Evolutionary conservation across 2,797 vertebrate species (phyloP), one percentile per base, ranked within the genome.

Genomic region (Sebastes taczanowskii): DNA sequence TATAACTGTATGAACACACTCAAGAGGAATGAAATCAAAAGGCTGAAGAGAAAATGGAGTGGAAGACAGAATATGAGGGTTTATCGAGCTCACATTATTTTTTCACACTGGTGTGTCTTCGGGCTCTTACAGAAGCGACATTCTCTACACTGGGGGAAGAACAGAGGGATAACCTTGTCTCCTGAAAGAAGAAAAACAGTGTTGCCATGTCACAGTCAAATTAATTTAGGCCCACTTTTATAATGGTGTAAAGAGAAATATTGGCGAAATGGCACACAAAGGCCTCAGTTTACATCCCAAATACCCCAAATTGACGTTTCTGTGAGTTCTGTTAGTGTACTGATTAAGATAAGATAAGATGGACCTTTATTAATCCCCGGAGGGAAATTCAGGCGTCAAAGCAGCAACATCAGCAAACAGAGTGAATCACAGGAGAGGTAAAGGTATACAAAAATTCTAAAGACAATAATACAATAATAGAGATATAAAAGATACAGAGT

Each of bases 41-140:
- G 20, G 11, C 60, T 52, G 2, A 80, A 38, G 13, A 56, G 4
- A 46, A 66, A 29, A 35, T 53, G n/a, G 2, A 78, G 22, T 29
- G 11, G 4, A 63, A 46, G 1, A 11, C 4, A 27, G 2, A 6
- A 68, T n/a, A 27, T 34, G 2, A 83, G 10, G 23, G 4, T 22
- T 70, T 7, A 62, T 16, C 22, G 32, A 42, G 64, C 95, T 92
- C 79, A 99, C 98, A 97, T 97, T 93, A 95, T 96, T 73, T 94
- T 92, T 72, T 96, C 96, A 92, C 98, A 99, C 76, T 97, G 95
- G 90, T 99, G 99, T 32, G 97, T 97, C 91, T 97, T 97, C 6
- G 97, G 97, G 87, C 95, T 97, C 80, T 97, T 96, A 81, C 98
- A 99, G 91, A 98, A 98, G 74, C 91, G 96, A 94, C 98, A 99